Conservation (phyloP, 2,113 vertebrate genomes). For the Butorides virescens region DNA sequence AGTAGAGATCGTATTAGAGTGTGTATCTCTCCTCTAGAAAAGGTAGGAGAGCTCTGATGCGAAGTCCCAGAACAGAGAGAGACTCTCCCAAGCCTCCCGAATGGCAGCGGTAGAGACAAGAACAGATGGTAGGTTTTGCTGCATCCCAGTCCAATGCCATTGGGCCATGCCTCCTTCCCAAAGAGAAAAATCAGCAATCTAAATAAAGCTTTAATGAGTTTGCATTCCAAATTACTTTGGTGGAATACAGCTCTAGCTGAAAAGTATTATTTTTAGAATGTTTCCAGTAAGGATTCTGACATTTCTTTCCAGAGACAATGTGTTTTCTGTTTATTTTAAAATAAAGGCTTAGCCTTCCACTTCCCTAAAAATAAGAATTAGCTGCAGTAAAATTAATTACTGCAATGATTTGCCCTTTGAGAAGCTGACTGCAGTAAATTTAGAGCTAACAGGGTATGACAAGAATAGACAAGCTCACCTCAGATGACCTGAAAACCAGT, state of each 20-base stretch:
- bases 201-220: background rate
- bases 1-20: no score
- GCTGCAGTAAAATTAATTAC: slow-evolving; percentile 7
- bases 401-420: background rate
- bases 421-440: slow-evolving; percentile 1
- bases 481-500: background rate
- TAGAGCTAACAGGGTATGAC: background rate
- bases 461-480: background rate
- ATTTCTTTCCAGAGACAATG: slow-evolving; percentile 1
- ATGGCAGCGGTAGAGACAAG: background rate
- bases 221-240: background rate
- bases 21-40: background rate
- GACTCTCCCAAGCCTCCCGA: background rate
- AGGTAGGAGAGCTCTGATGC: background rate
- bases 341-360: background rate
- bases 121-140: background rate
- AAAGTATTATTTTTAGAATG: slow-evolving; percentile 30
- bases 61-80: fast-evolving
- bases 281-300: background rate
- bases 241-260: background rate
- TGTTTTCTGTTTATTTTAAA: slow-evolving; percentile 25
- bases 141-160: fast-evolving
- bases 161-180: background rate
- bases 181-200: background rate
- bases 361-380: background rate